Evolutionary conservation across 2,888 invertebrate species (phyloP).

Genomic region (Chrysina gloriosa): DNA sequence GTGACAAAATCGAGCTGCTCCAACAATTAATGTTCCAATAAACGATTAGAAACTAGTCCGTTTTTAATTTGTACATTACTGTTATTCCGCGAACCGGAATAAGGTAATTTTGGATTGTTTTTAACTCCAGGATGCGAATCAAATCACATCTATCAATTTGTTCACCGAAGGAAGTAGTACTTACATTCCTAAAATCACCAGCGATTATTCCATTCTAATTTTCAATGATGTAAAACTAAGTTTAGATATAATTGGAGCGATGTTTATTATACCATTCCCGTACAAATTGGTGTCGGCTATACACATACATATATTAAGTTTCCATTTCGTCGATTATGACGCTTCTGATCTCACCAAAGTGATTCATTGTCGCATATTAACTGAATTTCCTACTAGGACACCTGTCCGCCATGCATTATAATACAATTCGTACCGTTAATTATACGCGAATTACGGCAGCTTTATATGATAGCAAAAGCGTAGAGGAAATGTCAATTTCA

Average conservation of each 20-base stretch:
- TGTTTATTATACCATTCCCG: neutral
- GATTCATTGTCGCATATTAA: neutral
- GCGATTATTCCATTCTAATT: neutral
- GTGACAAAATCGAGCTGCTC: no score
- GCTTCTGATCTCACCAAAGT: neutral
- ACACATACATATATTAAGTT: no score
- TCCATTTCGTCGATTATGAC: no score
- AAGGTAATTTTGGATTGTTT: no score
- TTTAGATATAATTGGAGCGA: neutral
- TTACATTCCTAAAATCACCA: neutral
- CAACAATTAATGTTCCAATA: no score
- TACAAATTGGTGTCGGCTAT: no score
- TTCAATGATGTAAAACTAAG: neutral
- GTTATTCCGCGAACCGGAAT: no score
- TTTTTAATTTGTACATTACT: no score
- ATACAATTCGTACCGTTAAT: neutral
- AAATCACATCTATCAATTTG: neutral
- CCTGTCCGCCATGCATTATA: constrained; percentile 1
- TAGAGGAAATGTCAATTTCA: constrained; percentile 5
- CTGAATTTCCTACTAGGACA: neutral
- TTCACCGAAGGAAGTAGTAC: neutral
- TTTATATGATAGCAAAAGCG: neutral
- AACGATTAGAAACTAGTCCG: no score
- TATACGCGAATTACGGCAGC: neutral
- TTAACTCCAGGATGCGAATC: neutral